phyloP scores from a whole-genome alignment of 2,888 invertebrate species.

The Steinernema hermaphroditum region DNA sequence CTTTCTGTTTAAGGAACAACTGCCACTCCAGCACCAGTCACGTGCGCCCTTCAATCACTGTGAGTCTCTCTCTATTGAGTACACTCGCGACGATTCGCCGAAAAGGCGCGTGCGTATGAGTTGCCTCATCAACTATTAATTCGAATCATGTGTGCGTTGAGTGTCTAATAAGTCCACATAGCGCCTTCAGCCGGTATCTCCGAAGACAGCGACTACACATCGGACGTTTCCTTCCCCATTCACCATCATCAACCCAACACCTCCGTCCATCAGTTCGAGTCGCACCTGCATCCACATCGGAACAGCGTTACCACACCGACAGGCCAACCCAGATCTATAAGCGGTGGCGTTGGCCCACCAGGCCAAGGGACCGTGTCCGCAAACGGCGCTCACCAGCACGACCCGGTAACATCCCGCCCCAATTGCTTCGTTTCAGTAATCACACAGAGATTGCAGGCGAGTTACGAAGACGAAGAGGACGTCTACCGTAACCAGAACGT shows the following conservation, averaged over 20 bases:
- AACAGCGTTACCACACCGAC: constrained; percentile 3
- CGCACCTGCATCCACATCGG: constrained; percentile 62
- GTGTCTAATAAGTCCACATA: constrained; percentile 36
- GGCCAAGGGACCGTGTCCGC: not conserved
- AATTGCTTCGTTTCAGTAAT: not conserved
- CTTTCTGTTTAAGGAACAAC: constrained; percentile 44
- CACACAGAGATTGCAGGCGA: constrained; percentile 47
- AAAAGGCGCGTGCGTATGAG: not conserved
- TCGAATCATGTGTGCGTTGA: not conserved
- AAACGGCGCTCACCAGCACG: not conserved
- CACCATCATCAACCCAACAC: constrained; percentile 72
- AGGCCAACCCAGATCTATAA: not conserved
- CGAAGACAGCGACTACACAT: constrained; percentile 94
- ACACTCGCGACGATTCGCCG: not conserved
- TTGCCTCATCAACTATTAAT: constrained; percentile 3
- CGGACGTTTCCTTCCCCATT: constrained; percentile 86
- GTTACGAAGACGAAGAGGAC: constrained; percentile 60
- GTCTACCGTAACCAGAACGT: constrained; percentile 32
- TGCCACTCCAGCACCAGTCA: constrained; percentile 44
- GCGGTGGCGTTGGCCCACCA: not conserved
- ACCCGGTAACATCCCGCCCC: not conserved
- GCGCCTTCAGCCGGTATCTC: constrained; percentile 80
- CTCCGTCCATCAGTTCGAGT: constrained; percentile 78
- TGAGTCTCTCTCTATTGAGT: constrained; percentile 40
- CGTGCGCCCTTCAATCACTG: constrained; percentile 61